These are phyloP conservation scores for Carpatolechia fugitivella DNA, from an alignment of 2,888 invertebrate genomes.

Conservation along the genomic window DNA sequence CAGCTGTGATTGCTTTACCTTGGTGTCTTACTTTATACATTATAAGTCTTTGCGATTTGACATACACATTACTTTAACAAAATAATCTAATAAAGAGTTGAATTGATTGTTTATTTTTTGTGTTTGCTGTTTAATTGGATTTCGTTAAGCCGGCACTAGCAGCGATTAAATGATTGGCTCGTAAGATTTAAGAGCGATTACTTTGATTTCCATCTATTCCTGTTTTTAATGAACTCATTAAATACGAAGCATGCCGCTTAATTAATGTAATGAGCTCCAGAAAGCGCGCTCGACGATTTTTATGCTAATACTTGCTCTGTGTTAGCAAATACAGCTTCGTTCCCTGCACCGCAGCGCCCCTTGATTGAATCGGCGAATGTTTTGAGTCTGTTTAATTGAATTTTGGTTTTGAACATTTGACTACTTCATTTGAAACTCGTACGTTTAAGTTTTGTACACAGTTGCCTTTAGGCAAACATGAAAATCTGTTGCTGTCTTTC, in stretches of 20 bases:
- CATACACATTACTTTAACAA: no score
- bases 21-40: not conserved
- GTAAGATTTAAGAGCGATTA: not conserved
- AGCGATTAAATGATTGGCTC: not conserved
- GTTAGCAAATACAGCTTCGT: not conserved
- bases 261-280: conserved; percentile 43
- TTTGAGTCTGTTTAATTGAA: conserved; percentile 35
- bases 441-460: conserved; percentile 12
- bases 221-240: conserved; percentile 29
- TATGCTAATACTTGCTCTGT: conserved; percentile 1
- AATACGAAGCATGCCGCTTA: conserved; percentile 34
- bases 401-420: conserved; percentile 26
- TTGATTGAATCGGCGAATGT: conserved; percentile 25
- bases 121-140: not conserved
- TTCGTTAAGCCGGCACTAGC: not conserved
- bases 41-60: not conserved
- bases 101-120: not conserved
- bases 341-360: not conserved
- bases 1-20: conserved; percentile 2
- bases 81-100: no score
- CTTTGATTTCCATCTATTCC: conserved; percentile 12
- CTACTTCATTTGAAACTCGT: conserved; percentile 18
- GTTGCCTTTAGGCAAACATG: conserved; percentile 12
- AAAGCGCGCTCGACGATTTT: conserved; percentile 20
- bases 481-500: conserved; percentile 14